These are phyloP conservation scores for Apantesis nais DNA, from an alignment of 2,888 invertebrate genomes.

Conservation along the genomic window DNA sequence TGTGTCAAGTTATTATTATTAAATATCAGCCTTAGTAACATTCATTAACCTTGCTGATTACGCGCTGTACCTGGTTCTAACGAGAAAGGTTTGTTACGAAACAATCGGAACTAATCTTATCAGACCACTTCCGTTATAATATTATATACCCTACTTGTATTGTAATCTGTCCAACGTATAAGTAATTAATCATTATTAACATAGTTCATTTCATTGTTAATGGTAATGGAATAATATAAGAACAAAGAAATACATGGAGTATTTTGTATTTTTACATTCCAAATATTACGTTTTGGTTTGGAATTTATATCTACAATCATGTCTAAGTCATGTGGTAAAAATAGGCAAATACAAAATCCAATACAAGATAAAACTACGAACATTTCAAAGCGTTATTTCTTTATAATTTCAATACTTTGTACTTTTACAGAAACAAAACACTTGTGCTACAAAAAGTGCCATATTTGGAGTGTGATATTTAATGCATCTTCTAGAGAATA, in stretches of 20 bases:
- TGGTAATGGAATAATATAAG: conserved; percentile 12
- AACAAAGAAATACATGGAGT: conserved; percentile 17
- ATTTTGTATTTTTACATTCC: background rate
- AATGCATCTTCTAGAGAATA: no score
- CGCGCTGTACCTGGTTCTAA: background rate
- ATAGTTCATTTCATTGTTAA: conserved; percentile 41
- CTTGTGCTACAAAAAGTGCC: no score
- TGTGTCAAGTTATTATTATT: background rate
- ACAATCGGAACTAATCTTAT: conserved; percentile 33
- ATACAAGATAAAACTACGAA: no score
- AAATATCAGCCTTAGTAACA: background rate
- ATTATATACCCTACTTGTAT: conserved; percentile 27
- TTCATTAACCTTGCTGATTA: background rate
- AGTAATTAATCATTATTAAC: conserved; percentile 35
- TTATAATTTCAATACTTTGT: no score
- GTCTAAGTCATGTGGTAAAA: no score
- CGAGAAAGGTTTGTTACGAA: background rate
- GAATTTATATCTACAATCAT: no score
- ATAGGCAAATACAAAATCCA: no score
- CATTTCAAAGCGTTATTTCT: no score
- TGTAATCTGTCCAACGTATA: conserved; percentile 24
- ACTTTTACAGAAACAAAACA: no score
- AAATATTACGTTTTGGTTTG: no score
- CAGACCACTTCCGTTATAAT: conserved; percentile 2
- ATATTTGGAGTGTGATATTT: no score